Evolutionary conservation across 2,113 vertebrate species (phyloP).

Genomic region (Falcunculus frontatus): DNA sequence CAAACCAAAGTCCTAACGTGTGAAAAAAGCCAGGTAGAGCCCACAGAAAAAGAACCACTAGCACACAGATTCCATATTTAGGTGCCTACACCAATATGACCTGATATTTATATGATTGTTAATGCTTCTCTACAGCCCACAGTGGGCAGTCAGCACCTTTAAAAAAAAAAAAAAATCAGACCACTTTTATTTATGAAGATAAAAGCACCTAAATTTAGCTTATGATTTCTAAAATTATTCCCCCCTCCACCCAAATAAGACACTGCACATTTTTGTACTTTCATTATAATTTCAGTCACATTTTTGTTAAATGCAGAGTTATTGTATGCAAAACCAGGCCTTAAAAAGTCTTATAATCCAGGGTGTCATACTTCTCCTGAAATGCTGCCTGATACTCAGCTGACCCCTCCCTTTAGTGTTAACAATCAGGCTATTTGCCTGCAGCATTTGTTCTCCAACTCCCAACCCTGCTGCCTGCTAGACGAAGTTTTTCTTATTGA

Average conservation of each 20-base stretch:
- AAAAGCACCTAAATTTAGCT: neutral
- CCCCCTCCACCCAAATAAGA: neutral
- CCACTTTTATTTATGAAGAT: neutral
- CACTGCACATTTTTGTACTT: neutral
- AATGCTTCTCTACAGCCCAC: neutral
- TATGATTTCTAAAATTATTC: neutral
- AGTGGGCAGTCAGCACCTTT: neutral
- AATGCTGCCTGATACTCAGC: neutral
- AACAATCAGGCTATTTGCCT: neutral
- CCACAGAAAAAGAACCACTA: neutral
- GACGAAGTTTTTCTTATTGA: neutral
- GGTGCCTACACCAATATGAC: neutral
- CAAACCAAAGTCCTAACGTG: neutral
- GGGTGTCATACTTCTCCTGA: neutral
- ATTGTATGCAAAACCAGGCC: neutral
- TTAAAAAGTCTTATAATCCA: neutral
- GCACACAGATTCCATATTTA: neutral
- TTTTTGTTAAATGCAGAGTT: neutral
- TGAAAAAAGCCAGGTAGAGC: constrained; percentile 44
- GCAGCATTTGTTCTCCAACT: constrained; percentile 1
- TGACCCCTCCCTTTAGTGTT: neutral
- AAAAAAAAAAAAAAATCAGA: neutral
- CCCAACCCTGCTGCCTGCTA: neutral
- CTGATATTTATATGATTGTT: neutral
- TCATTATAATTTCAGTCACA: neutral